These are phyloP conservation scores for Donacobius atricapilla DNA, from an alignment of 2,113 vertebrate species.

Conservation along the genomic window DNA sequence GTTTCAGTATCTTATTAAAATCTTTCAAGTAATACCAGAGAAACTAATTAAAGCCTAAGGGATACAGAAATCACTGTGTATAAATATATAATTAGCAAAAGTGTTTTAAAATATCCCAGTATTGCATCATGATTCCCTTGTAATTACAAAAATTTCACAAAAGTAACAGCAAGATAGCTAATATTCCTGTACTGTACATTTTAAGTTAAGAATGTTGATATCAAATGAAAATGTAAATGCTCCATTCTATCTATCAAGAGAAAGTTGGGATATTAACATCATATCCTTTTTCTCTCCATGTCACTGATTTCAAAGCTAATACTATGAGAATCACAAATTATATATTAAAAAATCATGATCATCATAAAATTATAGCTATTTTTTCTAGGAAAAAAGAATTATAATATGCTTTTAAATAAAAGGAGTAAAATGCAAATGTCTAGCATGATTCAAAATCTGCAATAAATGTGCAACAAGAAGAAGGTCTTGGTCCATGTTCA, in stretches of 20 bases:
- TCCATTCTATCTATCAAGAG: not conserved
- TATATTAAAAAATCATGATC: not conserved
- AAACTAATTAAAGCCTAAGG: conserved; percentile 47
- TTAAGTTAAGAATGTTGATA: not conserved
- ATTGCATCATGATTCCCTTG: not conserved
- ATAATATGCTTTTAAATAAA: not conserved
- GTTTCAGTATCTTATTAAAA: conserved; percentile 42
- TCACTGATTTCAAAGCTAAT: not conserved
- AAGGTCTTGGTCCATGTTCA: not conserved
- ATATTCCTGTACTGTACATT: not conserved
- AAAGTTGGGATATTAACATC: not conserved
- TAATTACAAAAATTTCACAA: conserved; percentile 17
- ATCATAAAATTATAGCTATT: not conserved
- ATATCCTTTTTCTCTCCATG: not conserved
- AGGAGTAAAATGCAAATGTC: not conserved
- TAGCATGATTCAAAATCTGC: not conserved
- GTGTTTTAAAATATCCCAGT: not conserved
- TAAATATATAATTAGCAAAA: conserved; percentile 24
- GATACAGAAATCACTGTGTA: conserved; percentile 34
- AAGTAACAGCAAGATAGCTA: not conserved
- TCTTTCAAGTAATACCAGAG: not conserved
- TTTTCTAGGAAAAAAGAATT: not conserved
- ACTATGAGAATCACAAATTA: not conserved
- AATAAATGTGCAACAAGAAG: not conserved
- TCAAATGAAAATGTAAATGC: not conserved